phyloP scores from a whole-genome alignment of 2,797 vertebrate species.

The Paedocypris micromegethes region DNA sequence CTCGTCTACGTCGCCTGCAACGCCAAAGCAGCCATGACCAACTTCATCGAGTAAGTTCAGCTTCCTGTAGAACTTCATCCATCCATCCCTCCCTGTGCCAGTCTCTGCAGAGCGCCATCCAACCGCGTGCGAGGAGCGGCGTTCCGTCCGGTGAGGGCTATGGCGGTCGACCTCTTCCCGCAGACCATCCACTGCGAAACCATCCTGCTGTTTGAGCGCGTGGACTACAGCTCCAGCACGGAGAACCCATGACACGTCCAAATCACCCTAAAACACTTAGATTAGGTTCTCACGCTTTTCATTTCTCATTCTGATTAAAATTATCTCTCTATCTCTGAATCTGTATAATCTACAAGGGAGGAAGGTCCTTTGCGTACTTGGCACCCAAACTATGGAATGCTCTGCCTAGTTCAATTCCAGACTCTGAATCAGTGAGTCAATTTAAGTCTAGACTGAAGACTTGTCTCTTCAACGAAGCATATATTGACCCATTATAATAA shows the following conservation, averaged over 20 bases:
- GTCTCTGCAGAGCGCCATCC: slow-evolving; percentile 89
- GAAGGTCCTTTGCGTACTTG: no score
- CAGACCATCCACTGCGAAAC: slow-evolving; percentile 91
- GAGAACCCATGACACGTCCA: slow-evolving; percentile 26
- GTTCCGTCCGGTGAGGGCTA: slow-evolving; percentile 79
- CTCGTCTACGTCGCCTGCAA: slow-evolving; percentile 94
- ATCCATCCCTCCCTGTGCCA: slow-evolving; percentile 43
- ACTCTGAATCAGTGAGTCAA: no score
- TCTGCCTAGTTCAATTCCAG: no score
- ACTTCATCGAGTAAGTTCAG: slow-evolving; percentile 91
- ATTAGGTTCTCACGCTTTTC: no score
- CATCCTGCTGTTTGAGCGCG: slow-evolving; percentile 84
- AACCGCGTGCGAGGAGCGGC: slow-evolving; percentile 85
- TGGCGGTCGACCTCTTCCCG: slow-evolving; percentile 93
- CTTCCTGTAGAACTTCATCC: not conserved
- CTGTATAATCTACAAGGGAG: no score
- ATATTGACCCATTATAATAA: no score
- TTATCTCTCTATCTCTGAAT: no score
- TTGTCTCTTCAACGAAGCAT: no score
- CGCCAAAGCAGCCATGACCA: slow-evolving; percentile 90
- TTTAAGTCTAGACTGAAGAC: no score
- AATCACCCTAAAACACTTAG: not conserved
- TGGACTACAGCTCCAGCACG: slow-evolving; percentile 62
- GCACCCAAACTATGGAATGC: no score
- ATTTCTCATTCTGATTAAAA: no score